These are phyloP conservation scores for Dendrocincla fuliginosa DNA, from an alignment of 2,797 vertebrate species.

Conservation along the genomic window DNA sequence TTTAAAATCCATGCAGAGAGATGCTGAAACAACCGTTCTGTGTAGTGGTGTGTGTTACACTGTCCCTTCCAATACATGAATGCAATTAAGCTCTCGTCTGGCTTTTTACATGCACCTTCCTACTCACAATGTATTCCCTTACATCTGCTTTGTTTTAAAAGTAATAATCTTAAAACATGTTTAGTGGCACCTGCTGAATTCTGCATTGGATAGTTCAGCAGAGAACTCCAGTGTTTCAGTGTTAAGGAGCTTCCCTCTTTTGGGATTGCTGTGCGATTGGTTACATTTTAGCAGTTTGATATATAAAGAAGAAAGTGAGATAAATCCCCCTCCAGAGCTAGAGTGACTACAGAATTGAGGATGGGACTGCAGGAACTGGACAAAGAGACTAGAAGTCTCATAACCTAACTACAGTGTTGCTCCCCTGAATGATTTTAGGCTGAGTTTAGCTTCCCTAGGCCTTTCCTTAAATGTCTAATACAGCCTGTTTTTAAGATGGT, in stretches of 20 bases:
- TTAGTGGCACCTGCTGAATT: neutral
- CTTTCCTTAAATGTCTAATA: neutral
- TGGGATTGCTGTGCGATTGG: neutral
- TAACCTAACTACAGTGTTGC: neutral
- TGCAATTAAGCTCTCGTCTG: neutral
- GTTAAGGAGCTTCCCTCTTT: neutral
- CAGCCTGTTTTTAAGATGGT: neutral
- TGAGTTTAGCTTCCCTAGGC: neutral
- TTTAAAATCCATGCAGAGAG: constrained; percentile 22
- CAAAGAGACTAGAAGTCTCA: neutral
- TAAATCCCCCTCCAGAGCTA: neutral
- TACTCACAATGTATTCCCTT: neutral
- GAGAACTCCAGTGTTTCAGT: neutral
- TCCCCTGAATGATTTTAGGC: neutral
- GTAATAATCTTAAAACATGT: neutral
- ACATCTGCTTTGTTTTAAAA: neutral
- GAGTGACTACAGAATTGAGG: neutral
- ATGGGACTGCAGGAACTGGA: neutral
- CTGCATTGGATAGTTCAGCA: neutral
- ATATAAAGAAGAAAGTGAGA: neutral
- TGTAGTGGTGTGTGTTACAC: neutral
- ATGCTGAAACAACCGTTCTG: neutral
- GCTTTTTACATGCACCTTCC: neutral
- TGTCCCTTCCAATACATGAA: neutral
- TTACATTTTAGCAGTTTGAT: neutral